A percentile compares a stretch with the other conserved stretches of the same genome.
Evolutionary conservation across 2,113 vertebrate genomes (phyloP).

Genomic region (Todiramphus chloris): DNA sequence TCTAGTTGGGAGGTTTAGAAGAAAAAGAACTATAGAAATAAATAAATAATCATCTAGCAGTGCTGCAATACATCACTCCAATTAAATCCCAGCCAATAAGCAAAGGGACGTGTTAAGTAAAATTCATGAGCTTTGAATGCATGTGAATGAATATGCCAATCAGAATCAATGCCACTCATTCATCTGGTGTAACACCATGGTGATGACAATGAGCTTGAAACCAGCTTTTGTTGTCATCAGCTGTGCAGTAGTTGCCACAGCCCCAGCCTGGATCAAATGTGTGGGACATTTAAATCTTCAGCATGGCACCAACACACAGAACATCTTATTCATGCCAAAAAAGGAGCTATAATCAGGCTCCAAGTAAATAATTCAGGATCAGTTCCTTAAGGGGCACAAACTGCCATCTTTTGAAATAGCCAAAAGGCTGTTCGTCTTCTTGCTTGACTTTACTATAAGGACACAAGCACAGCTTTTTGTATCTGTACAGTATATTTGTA

Average conservation of each 20-base stretch:
- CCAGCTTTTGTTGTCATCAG: constrained; percentile 74
- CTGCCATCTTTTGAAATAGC: neutral
- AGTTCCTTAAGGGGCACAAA: constrained; percentile 15
- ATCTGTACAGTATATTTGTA: neutral
- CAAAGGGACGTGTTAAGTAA: constrained; percentile 76
- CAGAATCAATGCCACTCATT: constrained; percentile 76
- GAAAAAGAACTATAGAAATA: constrained; percentile 15
- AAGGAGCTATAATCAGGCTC: constrained; percentile 51
- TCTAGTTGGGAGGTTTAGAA: constrained; percentile 66
- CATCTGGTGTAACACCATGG: constrained; percentile 75
- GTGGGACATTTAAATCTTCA: constrained; percentile 74
- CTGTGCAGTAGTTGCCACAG: constrained; percentile 72
- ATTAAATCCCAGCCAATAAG: constrained; percentile 78
- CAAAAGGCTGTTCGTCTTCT: neutral
- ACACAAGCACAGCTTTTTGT: neutral
- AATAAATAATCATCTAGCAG: constrained; percentile 63
- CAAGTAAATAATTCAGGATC: constrained; percentile 57
- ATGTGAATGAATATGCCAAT: constrained; percentile 80
- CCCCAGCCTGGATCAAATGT: constrained; percentile 65
- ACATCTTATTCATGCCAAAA: constrained; percentile 73
- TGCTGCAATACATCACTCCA: constrained; percentile 76
- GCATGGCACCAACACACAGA: constrained; percentile 70
- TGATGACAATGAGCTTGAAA: constrained; percentile 78
- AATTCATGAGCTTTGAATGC: constrained; percentile 77
- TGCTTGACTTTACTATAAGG: neutral